A percentile compares a stretch with the other conserved stretches of the same genome.
phyloP scores from a whole-genome alignment of 2,797 vertebrate genomes.

The Ceryle rudis region DNA sequence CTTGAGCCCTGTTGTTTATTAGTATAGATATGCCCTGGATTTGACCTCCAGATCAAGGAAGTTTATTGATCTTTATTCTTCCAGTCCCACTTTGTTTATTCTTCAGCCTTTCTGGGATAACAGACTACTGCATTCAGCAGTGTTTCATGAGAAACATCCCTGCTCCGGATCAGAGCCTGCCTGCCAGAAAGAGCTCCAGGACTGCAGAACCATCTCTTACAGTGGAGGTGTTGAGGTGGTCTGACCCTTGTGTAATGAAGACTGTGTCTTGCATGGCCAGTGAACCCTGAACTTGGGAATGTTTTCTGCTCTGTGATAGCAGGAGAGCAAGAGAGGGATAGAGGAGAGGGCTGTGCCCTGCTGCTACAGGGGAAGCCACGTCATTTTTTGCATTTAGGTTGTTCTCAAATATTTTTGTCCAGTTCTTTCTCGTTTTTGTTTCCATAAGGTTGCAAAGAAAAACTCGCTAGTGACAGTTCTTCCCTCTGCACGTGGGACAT shows the following conservation, averaged over 20 bases:
- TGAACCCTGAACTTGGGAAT: accelerated
- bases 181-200: background rate
- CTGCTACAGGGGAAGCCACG: background rate
- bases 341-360: background rate
- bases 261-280: background rate
- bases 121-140: background rate
- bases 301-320: background rate
- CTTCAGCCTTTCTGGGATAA: background rate
- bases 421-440: background rate
- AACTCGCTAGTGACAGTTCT: background rate
- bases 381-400: background rate
- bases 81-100: background rate
- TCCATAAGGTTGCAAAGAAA: background rate
- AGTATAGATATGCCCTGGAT: background rate
- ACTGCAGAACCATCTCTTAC: background rate
- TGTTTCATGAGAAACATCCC: background rate
- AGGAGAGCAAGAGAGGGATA: background rate
- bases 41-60: background rate
- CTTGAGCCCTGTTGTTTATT: background rate
- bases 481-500: accelerated
- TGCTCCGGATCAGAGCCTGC: background rate
- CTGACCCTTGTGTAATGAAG: background rate
- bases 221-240: background rate
- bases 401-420: background rate
- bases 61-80: slow-evolving; percentile 21